Evolutionary conservation across 2,113 vertebrate genomes (phyloP).

Genomic region (Alaudala cheleensis): DNA sequence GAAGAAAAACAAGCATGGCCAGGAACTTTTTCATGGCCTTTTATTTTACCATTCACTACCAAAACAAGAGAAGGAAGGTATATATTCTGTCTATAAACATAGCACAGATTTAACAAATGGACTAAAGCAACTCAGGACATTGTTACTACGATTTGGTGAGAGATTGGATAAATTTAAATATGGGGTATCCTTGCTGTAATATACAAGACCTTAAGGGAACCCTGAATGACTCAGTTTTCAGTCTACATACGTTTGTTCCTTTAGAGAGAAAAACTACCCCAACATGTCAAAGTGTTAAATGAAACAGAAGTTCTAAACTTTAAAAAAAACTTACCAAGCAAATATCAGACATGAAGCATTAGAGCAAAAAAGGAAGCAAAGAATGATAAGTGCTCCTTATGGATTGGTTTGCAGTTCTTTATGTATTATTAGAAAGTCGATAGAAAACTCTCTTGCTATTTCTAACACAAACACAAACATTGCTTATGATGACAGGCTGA

Average conservation of each 20-base stretch:
- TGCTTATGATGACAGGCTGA: conserved; percentile 31
- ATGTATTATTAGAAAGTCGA: conserved; percentile 26
- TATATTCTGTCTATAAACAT: neutral
- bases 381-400: conserved; percentile 23
- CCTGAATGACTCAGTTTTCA: neutral
- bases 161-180: neutral
- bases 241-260: neutral
- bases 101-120: neutral
- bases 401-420: conserved; percentile 41
- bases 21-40: neutral
- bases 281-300: conserved; percentile 7
- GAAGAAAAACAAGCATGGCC: neutral
- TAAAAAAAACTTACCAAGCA: conserved; percentile 6
- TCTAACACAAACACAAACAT: conserved; percentile 44
- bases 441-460: conserved; percentile 38
- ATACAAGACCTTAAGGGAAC: neutral
- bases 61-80: neutral
- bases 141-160: neutral
- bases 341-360: conserved; percentile 17
- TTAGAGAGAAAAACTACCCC: conserved; percentile 19
- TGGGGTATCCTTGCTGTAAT: neutral
- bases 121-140: neutral
- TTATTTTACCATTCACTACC: neutral
- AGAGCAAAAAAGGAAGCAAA: conserved; percentile 23
- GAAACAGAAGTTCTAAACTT: conserved; percentile 24